These are phyloP conservation scores for Anthrax anthrax DNA, from an alignment of 2,888 invertebrate species.

Conservation along the genomic window DNA sequence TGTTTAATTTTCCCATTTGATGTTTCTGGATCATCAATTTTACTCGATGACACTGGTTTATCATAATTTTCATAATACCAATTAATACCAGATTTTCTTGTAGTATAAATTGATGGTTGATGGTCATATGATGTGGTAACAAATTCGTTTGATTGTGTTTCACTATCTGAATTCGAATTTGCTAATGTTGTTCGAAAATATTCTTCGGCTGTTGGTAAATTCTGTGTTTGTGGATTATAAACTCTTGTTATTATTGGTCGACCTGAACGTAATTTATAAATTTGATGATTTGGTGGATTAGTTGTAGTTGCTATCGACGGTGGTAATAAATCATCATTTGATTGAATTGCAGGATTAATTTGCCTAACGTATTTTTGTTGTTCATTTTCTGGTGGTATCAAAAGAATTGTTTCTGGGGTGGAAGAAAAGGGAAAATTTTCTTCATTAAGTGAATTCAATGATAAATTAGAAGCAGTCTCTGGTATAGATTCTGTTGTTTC, in stretches of 20 bases:
- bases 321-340: no score
- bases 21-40: background rate
- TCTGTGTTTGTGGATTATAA: conserved; percentile 24
- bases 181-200: conserved; percentile 27
- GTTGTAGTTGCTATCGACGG: background rate
- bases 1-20: background rate
- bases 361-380: conserved; percentile 15
- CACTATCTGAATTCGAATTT: conserved; percentile 9
- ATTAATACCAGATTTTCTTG: conserved; percentile 44
- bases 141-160: conserved; percentile 11
- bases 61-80: conserved; percentile 78
- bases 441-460: conserved; percentile 3
- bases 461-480: background rate
- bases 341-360: background rate
- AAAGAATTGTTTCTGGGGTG: conserved; percentile 29
- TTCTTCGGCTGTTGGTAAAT: conserved; percentile 31
- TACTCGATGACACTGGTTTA: background rate
- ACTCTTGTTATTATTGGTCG: conserved; percentile 48
- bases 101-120: conserved; percentile 31
- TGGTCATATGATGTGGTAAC: conserved; percentile 33
- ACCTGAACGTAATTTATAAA: conserved; percentile 26
- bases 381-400: conserved; percentile 33
- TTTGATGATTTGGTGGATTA: conserved; percentile 8
- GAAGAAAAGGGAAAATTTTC: conserved; percentile 21
- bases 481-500: background rate